Conservation (phyloP, 2,888 invertebrate species). For the Trilocha varians region DNA sequence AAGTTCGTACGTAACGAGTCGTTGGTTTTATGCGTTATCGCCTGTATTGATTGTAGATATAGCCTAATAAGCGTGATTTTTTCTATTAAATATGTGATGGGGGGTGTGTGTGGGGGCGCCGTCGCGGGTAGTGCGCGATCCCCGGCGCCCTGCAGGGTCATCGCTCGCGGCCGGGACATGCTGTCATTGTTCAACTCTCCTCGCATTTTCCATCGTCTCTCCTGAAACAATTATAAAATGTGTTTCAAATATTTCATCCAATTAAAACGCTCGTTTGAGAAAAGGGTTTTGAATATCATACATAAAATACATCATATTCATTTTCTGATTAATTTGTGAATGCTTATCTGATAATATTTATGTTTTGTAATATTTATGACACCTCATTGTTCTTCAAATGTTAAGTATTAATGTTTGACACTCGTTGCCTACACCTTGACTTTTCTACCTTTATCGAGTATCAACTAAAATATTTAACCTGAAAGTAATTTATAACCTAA, state of each 20-base stretch:
- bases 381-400: no score
- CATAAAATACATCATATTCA: no score
- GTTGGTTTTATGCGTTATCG: conserved; percentile 44
- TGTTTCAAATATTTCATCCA: no score
- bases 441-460: no score
- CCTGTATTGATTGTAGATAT: conserved; percentile 56
- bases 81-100: conserved; percentile 46
- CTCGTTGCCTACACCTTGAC: no score
- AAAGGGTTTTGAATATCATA: no score
- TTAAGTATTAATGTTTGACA: no score
- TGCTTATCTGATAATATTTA: no score
- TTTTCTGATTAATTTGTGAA: no score
- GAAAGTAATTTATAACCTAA: background rate
- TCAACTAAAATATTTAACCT: background rate
- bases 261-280: no score
- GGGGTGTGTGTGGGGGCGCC: conserved; percentile 37
- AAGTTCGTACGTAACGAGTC: conserved; percentile 52
- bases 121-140: conserved; percentile 43
- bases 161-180: conserved; percentile 66
- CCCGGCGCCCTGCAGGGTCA: conserved; percentile 52
- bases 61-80: conserved; percentile 65
- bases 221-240: conserved; percentile 49
- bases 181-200: conserved; percentile 60
- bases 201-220: conserved; percentile 66
- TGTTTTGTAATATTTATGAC: no score